Evolutionary conservation across 2,113 vertebrate genomes (phyloP).

Genomic region (Xenopus laevis): DNA sequence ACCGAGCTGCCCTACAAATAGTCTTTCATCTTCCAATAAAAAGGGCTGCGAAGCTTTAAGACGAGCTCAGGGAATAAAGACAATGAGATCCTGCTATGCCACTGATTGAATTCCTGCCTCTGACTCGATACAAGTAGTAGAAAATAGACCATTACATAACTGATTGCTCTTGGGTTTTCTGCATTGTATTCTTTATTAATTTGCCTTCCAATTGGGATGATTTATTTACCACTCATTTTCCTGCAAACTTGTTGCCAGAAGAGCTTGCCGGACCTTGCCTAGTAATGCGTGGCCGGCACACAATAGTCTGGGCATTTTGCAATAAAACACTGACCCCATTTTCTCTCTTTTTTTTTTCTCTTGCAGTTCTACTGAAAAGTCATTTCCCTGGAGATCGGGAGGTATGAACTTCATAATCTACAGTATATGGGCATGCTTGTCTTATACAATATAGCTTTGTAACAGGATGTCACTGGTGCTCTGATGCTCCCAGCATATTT

Average conservation of each 20-base stretch:
- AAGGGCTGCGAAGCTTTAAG: not conserved
- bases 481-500: too few relatives aligned
- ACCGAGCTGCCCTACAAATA: not conserved
- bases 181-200: not conserved
- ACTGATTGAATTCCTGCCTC: not conserved
- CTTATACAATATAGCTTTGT: not conserved
- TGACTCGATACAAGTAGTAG: not conserved
- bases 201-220: not conserved
- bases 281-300: too few relatives aligned
- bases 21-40: conserved; percentile 3
- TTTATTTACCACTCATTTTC: not conserved
- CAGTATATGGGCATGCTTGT: conserved; percentile 10
- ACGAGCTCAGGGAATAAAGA: not conserved
- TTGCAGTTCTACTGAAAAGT: conserved; percentile 94
- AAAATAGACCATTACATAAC: not conserved
- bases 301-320: not conserved
- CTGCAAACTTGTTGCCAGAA: not conserved
- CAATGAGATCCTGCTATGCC: not conserved
- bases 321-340: not conserved
- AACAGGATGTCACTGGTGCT: not conserved
- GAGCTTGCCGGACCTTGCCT: not conserved
- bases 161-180: not conserved
- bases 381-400: conserved; percentile 92
- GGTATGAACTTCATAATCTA: conserved; percentile 68
- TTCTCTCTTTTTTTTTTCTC: conserved; percentile 47